Evolutionary conservation across 2,797 vertebrate species (phyloP).

Genomic region (Serranus cabrilla): DNA sequence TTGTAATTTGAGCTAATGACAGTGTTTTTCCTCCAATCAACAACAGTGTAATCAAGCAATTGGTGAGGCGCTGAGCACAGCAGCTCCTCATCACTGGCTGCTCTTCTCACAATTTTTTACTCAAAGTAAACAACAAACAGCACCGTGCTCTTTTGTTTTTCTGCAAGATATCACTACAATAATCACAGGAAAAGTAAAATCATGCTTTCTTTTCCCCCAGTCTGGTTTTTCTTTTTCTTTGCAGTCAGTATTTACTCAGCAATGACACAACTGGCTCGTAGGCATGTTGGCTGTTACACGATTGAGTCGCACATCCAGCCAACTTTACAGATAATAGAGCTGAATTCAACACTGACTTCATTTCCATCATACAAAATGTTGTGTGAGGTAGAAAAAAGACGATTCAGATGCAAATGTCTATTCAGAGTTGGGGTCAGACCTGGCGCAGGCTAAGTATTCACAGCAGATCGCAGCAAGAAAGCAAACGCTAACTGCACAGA

Average conservation of each 20-base stretch:
- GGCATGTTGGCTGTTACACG: not conserved
- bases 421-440: conserved; percentile 51
- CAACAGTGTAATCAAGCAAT: conserved; percentile 73
- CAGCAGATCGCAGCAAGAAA: conserved; percentile 24
- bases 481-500: conserved; percentile 52
- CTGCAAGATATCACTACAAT: conserved; percentile 2
- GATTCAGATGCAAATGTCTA: conserved; percentile 66
- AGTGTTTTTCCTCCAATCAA: conserved; percentile 69
- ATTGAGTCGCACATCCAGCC: conserved; percentile 10
- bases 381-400: not conserved
- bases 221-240: not conserved
- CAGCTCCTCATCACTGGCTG: conserved; percentile 46
- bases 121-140: conserved; percentile 24
- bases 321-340: conserved; percentile 19
- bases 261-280: not conserved
- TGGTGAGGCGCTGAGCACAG: conserved; percentile 65
- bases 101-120: conserved; percentile 1
- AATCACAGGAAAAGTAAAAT: conserved; percentile 20
- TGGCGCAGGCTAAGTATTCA: conserved; percentile 41
- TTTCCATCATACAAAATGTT: conserved; percentile 28
- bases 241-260: not conserved
- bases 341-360: conserved; percentile 14
- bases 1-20: conserved; percentile 72
- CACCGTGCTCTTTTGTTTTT: conserved; percentile 4
- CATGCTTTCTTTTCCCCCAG: not conserved